These are phyloP conservation scores for Clinocottus analis DNA, from an alignment of 2,113 vertebrate species.

Conservation along the genomic window DNA sequence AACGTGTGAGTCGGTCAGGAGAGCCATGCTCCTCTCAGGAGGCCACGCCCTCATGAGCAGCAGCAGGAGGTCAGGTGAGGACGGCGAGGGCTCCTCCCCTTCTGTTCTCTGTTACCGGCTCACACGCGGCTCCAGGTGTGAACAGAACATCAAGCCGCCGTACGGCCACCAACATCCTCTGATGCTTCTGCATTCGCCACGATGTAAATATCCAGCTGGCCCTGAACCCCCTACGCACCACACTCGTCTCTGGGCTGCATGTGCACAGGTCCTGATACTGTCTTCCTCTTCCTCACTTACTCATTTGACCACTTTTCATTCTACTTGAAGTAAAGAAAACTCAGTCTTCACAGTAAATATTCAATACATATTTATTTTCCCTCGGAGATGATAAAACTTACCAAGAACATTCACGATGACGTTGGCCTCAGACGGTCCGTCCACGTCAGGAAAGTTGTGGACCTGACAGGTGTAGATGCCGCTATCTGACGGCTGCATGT, in stretches of 20 bases:
- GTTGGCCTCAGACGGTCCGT: constrained; percentile 76
- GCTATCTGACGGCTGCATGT: constrained; percentile 85
- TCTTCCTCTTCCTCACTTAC: too few relatives aligned
- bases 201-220: not conserved
- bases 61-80: not conserved
- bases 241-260: not conserved
- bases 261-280: not conserved
- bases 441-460: constrained; percentile 81
- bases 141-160: not conserved
- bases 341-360: not conserved
- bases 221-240: not conserved
- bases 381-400: constrained; percentile 61
- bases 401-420: constrained; percentile 85
- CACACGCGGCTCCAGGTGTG: not conserved
- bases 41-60: not conserved
- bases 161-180: not conserved
- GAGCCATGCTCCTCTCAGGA: not conserved
- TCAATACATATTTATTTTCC: not conserved
- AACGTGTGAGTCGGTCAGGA: not conserved
- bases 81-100: not conserved
- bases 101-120: not conserved
- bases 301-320: not conserved
- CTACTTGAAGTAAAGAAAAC: not conserved
- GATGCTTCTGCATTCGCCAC: not conserved
- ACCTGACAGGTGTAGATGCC: constrained; percentile 88